These are phyloP conservation scores for Chrysodeixis includens DNA, from an alignment of 2,888 invertebrate species.

Conservation along the genomic window DNA sequence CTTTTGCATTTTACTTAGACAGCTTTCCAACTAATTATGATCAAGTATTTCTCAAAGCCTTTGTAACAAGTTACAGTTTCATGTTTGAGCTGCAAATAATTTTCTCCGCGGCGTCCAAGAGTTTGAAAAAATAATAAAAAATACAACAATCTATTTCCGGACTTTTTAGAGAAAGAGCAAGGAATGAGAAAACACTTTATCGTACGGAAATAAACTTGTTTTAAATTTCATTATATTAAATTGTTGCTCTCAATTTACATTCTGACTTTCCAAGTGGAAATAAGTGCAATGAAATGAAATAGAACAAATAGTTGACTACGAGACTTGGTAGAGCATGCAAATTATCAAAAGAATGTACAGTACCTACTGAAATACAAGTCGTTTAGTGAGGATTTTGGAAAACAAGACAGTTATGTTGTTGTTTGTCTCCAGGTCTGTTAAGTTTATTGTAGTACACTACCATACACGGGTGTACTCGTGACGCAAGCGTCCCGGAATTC, in stretches of 20 bases:
- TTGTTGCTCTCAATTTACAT: not conserved
- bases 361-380: not conserved
- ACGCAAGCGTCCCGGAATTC: conserved; percentile 84
- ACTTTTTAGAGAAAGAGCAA: not conserved
- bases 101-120: not conserved
- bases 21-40: not conserved
- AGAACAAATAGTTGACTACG: not conserved
- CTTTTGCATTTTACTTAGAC: not conserved
- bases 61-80: not conserved
- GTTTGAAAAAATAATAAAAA: not conserved
- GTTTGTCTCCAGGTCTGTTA: conserved; percentile 7
- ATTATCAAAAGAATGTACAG: not conserved
- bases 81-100: not conserved
- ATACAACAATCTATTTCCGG: too few relatives aligned
- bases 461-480: conserved; percentile 70
- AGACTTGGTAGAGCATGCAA: not conserved
- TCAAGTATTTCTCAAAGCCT: not conserved
- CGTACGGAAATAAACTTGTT: too few relatives aligned
- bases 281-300: not conserved
- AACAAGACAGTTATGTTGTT: not conserved
- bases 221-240: not conserved
- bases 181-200: too few relatives aligned
- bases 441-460: conserved; percentile 51
- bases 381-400: not conserved
- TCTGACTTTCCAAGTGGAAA: too few relatives aligned